Evolutionary conservation across 2,113 vertebrate species (phyloP).

Genomic region (Amia ocellicauda): DNA sequence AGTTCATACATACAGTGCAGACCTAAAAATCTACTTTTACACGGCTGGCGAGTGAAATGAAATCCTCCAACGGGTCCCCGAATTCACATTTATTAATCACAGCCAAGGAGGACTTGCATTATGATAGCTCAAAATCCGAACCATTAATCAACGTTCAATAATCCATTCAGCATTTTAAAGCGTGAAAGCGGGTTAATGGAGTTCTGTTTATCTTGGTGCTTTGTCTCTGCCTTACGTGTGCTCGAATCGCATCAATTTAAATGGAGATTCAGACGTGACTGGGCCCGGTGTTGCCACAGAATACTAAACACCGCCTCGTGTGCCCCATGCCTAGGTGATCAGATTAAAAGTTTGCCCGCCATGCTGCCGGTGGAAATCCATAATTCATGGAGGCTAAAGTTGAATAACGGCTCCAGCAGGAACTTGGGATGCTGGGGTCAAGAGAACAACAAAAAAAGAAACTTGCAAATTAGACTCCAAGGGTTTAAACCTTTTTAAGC

Average conservation of each 20-base stretch:
- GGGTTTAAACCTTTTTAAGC: not conserved
- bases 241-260: constrained; percentile 42
- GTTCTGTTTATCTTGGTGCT: constrained; percentile 47
- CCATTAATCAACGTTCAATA: constrained; percentile 57
- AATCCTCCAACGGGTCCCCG: not conserved
- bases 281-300: constrained; percentile 10
- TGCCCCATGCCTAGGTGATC: constrained; percentile 24
- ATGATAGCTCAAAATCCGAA: constrained; percentile 34
- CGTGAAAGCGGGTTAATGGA: constrained; percentile 42
- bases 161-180: constrained; percentile 37
- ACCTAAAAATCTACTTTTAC: no score
- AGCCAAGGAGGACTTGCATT: constrained; percentile 4
- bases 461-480: constrained; percentile 12
- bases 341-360: constrained; percentile 31
- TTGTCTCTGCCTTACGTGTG: constrained; percentile 21
- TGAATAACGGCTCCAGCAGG: constrained; percentile 34
- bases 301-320: constrained; percentile 27
- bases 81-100: not conserved
- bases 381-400: constrained; percentile 38
- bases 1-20: no score
- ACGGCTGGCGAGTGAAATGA: no score
- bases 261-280: constrained; percentile 20
- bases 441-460: constrained; percentile 23
- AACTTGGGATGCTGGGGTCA: constrained; percentile 18
- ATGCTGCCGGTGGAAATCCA: constrained; percentile 32